Evolutionary conservation across 1,140 invertebrate species (phyloP).

Genomic region (Cydia strobilella): DNA sequence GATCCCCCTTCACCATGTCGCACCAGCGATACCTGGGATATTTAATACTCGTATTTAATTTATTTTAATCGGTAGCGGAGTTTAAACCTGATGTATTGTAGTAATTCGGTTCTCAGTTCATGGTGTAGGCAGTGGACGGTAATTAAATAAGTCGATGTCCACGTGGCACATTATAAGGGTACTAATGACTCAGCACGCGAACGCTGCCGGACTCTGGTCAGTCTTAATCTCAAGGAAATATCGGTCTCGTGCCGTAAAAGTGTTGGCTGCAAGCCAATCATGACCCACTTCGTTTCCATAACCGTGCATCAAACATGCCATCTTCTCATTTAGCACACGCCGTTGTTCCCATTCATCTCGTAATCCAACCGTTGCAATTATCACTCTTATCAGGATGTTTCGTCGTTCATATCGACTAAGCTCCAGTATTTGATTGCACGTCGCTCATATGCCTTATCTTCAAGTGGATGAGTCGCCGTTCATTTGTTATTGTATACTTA

Average conservation of each 20-base stretch:
- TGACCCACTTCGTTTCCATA: slow-evolving; percentile 42
- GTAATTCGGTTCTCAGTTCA: background rate
- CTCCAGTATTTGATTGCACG: slow-evolving; percentile 8
- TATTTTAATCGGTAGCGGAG: too few species aligned
- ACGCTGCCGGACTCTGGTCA: slow-evolving; percentile 15
- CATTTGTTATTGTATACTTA: slow-evolving; percentile 13
- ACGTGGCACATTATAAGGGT: background rate
- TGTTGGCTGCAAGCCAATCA: slow-evolving; percentile 60
- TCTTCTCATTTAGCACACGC: slow-evolving; percentile 31
- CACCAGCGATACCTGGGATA: too few species aligned
- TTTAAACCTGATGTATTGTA: too few species aligned
- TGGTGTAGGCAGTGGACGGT: background rate
- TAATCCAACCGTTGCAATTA: slow-evolving; percentile 25
- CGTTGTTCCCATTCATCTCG: slow-evolving; percentile 13
- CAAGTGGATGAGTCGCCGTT: background rate
- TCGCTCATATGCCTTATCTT: slow-evolving; percentile 19
- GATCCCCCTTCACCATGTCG: too few species aligned
- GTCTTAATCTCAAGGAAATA: slow-evolving; percentile 62
- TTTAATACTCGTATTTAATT: too few species aligned
- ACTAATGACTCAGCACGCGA: slow-evolving; percentile 12
- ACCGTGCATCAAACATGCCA: slow-evolving; percentile 45
- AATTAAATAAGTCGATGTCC: background rate
- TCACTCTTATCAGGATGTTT: slow-evolving; percentile 21
- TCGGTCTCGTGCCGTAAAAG: slow-evolving; percentile 61
- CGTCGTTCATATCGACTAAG: slow-evolving; percentile 17